Evolutionary conservation across 2,888 invertebrate species (phyloP), one percentile per base, ranked within the genome.

Genomic region (Beris morrisii): DNA sequence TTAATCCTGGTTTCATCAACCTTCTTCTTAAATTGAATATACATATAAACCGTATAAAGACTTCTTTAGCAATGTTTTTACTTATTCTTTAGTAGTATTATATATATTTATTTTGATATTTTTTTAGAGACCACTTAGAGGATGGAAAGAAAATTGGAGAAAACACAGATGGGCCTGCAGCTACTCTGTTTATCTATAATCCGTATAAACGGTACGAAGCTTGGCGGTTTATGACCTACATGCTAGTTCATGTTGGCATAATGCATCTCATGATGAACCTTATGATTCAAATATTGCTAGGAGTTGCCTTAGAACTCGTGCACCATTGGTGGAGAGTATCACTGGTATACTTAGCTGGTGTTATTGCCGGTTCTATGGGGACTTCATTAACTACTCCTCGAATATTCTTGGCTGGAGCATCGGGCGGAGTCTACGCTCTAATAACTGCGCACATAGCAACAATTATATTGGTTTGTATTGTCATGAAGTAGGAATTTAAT

Each of bases 241-340:
- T 97, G 95, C 89, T 97, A 77, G 93, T 97, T 30, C 97, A 97
- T 80, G 91, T 94, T 69, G 95, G 95, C 59, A 86, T 88, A 56
- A 87, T 92, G 75, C 98, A 99, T 79, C 83, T 98, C 45, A 82
- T 93, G 69, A 93, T 95, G 75, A 98, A 99, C 80, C 83, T 97
- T 30, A 81, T 95, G 64, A 93, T 97, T 69, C 97, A 98, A 80
- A 83, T 98, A 67, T 85, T 97, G 79, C 85, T 99, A 66, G 98
- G 98, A 0, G 87, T 97, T 9, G 96, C 97, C 0, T 81, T 99
- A 69, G 98, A 99, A 82, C 90, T 98, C 88, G 97, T 97, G 0
- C 97, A 98, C 80, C 88, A 90, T 71, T 95, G 94, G 90, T 95
- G 95, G 95, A 84, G 97, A 57, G 91, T 98, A 5, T 83, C 90